These are phyloP conservation scores for Cataglyphis cursor DNA, from an alignment of 2,888 invertebrate species.

Conservation along the genomic window DNA sequence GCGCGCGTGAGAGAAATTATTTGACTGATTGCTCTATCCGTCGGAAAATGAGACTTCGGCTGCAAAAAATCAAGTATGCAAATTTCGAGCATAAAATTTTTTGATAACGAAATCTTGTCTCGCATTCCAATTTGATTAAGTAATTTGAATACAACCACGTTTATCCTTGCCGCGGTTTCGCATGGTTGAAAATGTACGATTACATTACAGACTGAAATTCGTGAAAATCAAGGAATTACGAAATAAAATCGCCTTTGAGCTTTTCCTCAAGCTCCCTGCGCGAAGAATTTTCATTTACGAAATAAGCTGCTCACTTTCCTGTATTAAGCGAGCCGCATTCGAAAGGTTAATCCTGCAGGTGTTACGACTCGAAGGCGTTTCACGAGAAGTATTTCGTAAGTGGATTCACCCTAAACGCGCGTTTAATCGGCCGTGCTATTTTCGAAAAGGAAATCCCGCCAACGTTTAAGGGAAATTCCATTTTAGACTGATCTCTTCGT, in stretches of 20 bases:
- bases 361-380: conserved; percentile 48
- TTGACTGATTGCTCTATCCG: conserved; percentile 7
- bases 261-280: conserved; percentile 22
- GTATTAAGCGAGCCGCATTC: conserved; percentile 67
- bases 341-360: conserved; percentile 64
- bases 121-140: conserved; percentile 9
- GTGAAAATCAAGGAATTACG: conserved; percentile 32
- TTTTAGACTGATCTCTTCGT: neutral
- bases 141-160: conserved; percentile 23
- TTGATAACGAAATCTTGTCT: neutral
- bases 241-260: conserved; percentile 43
- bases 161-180: neutral
- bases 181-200: conserved; percentile 9
- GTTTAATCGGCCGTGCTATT: conserved; percentile 58
- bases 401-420: conserved; percentile 63
- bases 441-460: conserved; percentile 33
- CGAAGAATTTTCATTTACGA: conserved; percentile 61
- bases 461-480: conserved; percentile 28
- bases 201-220: conserved; percentile 58
- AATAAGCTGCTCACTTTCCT: conserved; percentile 66
- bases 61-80: conserved; percentile 33
- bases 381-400: conserved; percentile 58
- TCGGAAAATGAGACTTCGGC: neutral
- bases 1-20: conserved; percentile 34
- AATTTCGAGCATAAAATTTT: conserved; percentile 18